These are phyloP conservation scores for Siniperca knerii DNA, from an alignment of 2,113 vertebrate genomes.

Conservation along the genomic window DNA sequence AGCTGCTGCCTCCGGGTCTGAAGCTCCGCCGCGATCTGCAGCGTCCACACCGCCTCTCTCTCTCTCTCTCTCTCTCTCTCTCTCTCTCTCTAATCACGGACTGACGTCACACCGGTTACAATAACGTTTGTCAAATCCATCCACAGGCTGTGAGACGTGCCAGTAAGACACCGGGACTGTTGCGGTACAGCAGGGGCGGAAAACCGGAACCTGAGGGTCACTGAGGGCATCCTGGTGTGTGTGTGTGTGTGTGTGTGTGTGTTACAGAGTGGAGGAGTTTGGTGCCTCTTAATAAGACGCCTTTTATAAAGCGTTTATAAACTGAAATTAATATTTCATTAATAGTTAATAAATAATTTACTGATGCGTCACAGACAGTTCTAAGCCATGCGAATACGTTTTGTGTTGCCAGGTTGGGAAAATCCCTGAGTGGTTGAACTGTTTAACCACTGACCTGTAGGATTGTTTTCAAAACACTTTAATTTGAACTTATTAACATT, in stretches of 20 bases:
- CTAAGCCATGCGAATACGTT: too few species aligned
- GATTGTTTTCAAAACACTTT: too few species aligned
- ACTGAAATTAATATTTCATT: too few species aligned
- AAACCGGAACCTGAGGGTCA: neutral
- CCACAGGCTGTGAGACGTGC: neutral
- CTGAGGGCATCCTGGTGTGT: neutral
- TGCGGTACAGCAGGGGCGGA: neutral
- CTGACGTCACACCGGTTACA: constrained; percentile 60
- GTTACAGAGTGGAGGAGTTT: too few species aligned
- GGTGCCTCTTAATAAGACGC: too few species aligned
- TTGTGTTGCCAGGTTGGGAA: too few species aligned
- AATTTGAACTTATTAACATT: too few species aligned
- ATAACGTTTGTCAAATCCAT: constrained; percentile 14
- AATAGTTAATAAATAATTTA: too few species aligned
- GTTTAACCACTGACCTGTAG: too few species aligned
- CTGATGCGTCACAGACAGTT: too few species aligned
- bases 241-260: neutral
- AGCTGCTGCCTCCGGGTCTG: constrained; percentile 34
- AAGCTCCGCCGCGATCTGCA: constrained; percentile 31
- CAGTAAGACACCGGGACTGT: neutral
- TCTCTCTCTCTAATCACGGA: neutral
- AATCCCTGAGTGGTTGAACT: too few species aligned
- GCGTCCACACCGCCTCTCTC: neutral
- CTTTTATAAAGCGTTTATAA: too few species aligned
- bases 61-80: constrained; percentile 3